Conservation (phyloP, 2,888 invertebrate species). For the Torymus tubicola region DNA sequence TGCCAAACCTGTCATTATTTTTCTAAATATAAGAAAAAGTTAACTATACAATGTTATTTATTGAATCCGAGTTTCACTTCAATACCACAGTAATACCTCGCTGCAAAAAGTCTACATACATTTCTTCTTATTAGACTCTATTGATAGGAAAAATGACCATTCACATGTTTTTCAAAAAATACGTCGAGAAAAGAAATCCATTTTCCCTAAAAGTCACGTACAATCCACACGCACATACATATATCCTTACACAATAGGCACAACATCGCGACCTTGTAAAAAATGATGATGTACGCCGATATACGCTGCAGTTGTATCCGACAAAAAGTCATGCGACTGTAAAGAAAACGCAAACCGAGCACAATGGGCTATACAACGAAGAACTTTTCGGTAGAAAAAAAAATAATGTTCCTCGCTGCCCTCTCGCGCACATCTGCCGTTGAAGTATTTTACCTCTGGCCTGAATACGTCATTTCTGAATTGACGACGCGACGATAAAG, state of each 20-base stretch:
- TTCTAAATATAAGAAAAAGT: too few species aligned
- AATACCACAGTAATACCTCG: too few species aligned
- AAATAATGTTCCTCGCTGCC: slow-evolving; percentile 6
- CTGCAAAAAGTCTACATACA: too few species aligned
- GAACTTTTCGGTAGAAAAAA: slow-evolving; percentile 23
- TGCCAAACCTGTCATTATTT: too few species aligned
- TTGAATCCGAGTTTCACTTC: too few species aligned
- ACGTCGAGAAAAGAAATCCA: neutral
- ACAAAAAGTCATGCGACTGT: slow-evolving; percentile 16
- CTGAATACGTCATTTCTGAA: slow-evolving; percentile 47
- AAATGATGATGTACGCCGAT: slow-evolving; percentile 38
- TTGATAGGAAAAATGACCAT: too few species aligned
- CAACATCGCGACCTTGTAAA: slow-evolving; percentile 18
- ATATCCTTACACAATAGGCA: too few species aligned
- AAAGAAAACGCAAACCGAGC: neutral
- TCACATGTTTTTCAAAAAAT: too few species aligned
- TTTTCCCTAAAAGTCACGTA: too few species aligned
- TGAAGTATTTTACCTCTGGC: slow-evolving; percentile 18
- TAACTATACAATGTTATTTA: too few species aligned
- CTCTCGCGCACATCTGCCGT: neutral
- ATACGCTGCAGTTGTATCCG: neutral
- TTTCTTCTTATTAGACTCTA: too few species aligned
- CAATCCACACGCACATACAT: too few species aligned
- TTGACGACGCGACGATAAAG: slow-evolving; percentile 44
- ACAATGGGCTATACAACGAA: slow-evolving; percentile 11